Evolutionary conservation across 2,797 vertebrate species (phyloP).

Genomic region (Cichlasoma orientale): DNA sequence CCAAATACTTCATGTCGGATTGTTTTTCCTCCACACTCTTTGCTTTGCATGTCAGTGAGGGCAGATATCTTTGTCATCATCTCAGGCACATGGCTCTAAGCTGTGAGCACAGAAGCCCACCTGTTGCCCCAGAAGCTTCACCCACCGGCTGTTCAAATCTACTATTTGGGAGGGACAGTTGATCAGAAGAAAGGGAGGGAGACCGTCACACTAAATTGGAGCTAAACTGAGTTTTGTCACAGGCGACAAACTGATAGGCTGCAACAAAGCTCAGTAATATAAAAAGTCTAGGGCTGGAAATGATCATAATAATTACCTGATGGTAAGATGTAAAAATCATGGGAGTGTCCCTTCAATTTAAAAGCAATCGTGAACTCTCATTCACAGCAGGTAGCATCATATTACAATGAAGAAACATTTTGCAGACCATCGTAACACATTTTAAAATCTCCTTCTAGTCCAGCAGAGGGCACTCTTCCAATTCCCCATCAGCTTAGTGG

Average conservation of each 20-base stretch:
- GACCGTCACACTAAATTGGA: too few relatives aligned
- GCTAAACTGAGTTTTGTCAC: too few relatives aligned
- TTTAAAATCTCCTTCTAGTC: not conserved
- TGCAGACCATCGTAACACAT: not conserved
- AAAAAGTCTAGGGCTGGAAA: too few relatives aligned
- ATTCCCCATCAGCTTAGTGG: not conserved
- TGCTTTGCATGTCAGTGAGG: not conserved
- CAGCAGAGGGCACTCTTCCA: slow-evolving; percentile 17
- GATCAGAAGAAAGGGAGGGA: too few relatives aligned
- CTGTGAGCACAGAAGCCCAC: not conserved
- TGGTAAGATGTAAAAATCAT: too few relatives aligned
- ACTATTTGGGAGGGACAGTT: too few relatives aligned
- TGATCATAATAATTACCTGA: too few relatives aligned
- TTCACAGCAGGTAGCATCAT: not conserved
- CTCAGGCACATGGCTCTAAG: not conserved
- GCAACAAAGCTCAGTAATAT: too few relatives aligned
- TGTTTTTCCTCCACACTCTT: too few relatives aligned
- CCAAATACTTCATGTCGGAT: too few relatives aligned
- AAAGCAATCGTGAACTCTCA: not conserved
- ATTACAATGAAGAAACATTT: not conserved
- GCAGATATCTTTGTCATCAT: not conserved
- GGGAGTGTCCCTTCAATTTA: not conserved
- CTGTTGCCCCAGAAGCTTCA: not conserved
- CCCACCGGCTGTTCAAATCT: not conserved
- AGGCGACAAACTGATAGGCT: too few relatives aligned